Evolutionary conservation across 2,888 invertebrate genomes (phyloP).

Genomic region (Liodrosophila aerea): DNA sequence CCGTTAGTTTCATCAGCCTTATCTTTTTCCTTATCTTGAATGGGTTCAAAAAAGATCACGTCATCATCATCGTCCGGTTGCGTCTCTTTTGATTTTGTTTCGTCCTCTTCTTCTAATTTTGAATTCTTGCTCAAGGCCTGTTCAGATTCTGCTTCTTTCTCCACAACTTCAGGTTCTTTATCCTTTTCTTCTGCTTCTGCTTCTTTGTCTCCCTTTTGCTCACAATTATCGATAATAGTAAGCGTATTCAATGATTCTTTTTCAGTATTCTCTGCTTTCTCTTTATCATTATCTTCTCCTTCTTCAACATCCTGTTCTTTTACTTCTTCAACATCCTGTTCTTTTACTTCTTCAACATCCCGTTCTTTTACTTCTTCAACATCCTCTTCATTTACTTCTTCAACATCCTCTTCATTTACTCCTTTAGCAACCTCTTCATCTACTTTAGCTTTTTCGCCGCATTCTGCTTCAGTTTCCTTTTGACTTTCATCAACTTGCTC

Average conservation of each 20-base stretch:
- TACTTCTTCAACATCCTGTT: constrained; percentile 18
- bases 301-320: constrained; percentile 3
- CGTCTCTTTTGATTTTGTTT: background rate
- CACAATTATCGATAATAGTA: too few relatives aligned
- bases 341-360: too few relatives aligned
- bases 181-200: background rate
- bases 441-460: background rate
- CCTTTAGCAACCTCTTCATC: background rate
- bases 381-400: background rate
- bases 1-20: too few relatives aligned
- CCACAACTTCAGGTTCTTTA: background rate
- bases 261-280: background rate
- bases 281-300: background rate
- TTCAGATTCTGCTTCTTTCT: background rate
- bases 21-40: constrained; percentile 44
- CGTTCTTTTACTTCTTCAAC: background rate
- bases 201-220: background rate
- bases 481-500: background rate
- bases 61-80: constrained; percentile 68
- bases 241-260: background rate
- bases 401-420: background rate
- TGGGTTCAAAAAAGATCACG: constrained; percentile 71
- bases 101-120: background rate
- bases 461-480: too few relatives aligned
- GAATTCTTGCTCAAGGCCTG: too few relatives aligned